These are phyloP conservation scores for Neopelma chrysocephalum DNA, from an alignment of 2,797 vertebrate genomes.

Conservation along the genomic window DNA sequence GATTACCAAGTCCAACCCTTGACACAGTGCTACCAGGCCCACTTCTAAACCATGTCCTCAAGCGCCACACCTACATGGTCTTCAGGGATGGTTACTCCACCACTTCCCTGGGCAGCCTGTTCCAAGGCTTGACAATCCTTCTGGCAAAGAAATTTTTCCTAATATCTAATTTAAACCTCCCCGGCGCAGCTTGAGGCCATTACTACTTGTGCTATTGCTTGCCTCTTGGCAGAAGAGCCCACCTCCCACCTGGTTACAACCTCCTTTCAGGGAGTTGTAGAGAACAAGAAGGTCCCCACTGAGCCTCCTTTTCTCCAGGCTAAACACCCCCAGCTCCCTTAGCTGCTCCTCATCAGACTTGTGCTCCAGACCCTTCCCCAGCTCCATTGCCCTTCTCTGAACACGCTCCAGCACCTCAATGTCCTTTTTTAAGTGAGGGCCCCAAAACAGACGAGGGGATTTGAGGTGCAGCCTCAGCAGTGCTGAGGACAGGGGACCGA, in stretches of 20 bases:
- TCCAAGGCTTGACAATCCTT: not conserved
- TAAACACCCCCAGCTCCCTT: not conserved
- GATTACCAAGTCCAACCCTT: too few species aligned
- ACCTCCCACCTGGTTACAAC: not conserved
- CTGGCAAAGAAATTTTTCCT: not conserved
- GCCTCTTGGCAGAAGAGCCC: not conserved
- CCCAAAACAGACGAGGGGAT: not conserved
- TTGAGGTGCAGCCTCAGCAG: not conserved
- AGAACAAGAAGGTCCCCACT: fast-evolving
- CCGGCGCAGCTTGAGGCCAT: not conserved
- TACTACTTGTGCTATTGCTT: not conserved
- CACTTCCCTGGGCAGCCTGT: not conserved
- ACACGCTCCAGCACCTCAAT: fast-evolving
- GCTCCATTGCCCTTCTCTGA: not conserved
- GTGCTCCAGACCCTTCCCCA: not conserved
- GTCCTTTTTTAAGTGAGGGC: not conserved
- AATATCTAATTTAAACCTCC: not conserved
- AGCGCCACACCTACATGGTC: not conserved
- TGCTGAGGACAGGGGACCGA: not conserved
- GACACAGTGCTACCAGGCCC: not conserved
- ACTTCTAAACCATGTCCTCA: not conserved
- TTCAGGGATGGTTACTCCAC: not conserved
- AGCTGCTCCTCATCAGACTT: not conserved
- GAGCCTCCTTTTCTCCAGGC: not conserved
- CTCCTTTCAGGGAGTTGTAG: not conserved